Conservation (phyloP, 2,113 vertebrate species). For the Eurypyga helias region DNA sequence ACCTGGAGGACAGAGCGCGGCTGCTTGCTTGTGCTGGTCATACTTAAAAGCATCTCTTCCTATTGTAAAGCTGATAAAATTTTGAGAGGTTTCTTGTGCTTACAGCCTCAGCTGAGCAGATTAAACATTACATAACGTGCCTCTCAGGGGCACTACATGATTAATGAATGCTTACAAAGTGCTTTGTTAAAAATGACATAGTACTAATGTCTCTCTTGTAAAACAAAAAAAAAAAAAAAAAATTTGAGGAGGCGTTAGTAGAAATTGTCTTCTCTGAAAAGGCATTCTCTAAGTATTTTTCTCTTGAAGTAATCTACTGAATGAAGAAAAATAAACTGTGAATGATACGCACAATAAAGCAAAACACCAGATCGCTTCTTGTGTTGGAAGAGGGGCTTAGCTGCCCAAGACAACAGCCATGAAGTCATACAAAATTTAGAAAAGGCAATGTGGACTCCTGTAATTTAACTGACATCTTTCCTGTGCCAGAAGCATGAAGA, state of each 20-base stretch:
- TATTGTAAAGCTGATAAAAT: slow-evolving; percentile 44
- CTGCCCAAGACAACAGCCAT: background rate
- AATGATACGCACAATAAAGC: background rate
- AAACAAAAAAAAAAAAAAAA: background rate
- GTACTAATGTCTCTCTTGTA: slow-evolving; percentile 1
- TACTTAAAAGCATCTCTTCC: background rate
- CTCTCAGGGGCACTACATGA: slow-evolving; percentile 58
- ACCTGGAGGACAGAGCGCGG: background rate
- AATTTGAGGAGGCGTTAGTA: background rate
- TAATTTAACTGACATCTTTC: background rate
- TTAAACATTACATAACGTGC: slow-evolving; percentile 65
- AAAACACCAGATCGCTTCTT: background rate
- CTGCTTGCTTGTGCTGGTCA: rapidly evolving
- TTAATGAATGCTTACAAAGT: slow-evolving; percentile 64
- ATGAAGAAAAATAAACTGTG: background rate
- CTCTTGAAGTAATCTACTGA: background rate
- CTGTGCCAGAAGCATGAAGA: background rate
- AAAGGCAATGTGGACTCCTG: background rate
- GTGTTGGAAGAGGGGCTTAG: background rate
- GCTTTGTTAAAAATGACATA: slow-evolving; percentile 52
- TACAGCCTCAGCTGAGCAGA: slow-evolving; percentile 44
- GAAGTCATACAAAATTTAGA: background rate
- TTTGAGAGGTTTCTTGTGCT: slow-evolving; percentile 59
- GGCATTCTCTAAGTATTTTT: background rate
- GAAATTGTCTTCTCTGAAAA: background rate